Conservation (phyloP, 2,113 vertebrate genomes). For the Chaenocephalus aceratus region DNA sequence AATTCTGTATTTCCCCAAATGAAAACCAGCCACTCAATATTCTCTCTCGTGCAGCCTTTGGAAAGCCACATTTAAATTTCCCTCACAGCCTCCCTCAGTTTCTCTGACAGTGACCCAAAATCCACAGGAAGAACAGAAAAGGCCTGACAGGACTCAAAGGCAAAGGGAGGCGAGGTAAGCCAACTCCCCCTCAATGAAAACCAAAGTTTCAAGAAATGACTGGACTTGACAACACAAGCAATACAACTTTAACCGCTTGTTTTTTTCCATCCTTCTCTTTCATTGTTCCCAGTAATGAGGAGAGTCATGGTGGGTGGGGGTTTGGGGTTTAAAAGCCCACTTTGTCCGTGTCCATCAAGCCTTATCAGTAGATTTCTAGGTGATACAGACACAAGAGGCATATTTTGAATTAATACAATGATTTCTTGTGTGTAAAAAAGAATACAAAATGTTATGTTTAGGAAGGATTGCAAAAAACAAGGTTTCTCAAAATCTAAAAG, state of each 20-base stretch:
- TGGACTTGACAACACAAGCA: constrained; percentile 42
- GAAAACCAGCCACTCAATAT: constrained; percentile 44
- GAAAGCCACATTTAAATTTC: constrained; percentile 61
- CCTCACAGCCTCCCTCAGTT: constrained; percentile 54
- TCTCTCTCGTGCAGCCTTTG: constrained; percentile 24
- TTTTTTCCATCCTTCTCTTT: not conserved
- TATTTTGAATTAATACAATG: not conserved
- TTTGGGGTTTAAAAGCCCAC: constrained; percentile 9
- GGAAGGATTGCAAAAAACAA: not conserved
- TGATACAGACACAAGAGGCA: not conserved
- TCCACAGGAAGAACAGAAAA: constrained; percentile 68
- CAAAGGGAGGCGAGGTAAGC: constrained; percentile 49
- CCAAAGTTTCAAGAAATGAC: constrained; percentile 53
- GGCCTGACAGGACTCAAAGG: constrained; percentile 59
- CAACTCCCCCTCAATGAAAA: constrained; percentile 44
- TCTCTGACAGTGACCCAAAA: constrained; percentile 55
- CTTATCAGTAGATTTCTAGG: constrained; percentile 14
- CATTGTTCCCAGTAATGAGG: constrained; percentile 36
- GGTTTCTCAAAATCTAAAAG: not conserved
- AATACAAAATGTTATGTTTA: not conserved
- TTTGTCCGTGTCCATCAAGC: constrained; percentile 46
- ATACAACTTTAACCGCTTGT: constrained; percentile 14
- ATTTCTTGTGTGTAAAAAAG: not conserved
- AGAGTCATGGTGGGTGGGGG: constrained; percentile 19
- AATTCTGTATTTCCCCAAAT: constrained; percentile 20